phyloP scores from a whole-genome alignment of 2,113 vertebrate species.

The Dipodomys merriami region DNA sequence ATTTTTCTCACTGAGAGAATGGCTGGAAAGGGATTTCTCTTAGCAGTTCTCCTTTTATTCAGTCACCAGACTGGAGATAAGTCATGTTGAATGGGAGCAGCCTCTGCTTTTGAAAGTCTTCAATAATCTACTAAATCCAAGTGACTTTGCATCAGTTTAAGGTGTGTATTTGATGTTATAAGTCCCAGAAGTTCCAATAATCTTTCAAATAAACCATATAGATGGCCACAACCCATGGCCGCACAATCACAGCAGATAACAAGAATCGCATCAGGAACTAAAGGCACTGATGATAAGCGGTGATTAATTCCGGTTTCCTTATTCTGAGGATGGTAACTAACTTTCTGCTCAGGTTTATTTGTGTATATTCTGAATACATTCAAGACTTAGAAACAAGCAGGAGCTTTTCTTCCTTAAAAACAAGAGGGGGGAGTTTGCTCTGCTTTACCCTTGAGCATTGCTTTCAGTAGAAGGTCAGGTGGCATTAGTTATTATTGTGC shows the following conservation, averaged over 20 bases:
- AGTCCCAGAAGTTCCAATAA: background rate
- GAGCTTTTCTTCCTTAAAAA: constrained; percentile 47
- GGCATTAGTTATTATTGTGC: background rate
- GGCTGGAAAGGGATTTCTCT: background rate
- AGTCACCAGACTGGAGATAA: background rate
- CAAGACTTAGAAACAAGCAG: constrained; percentile 33
- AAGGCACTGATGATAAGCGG: constrained; percentile 46
- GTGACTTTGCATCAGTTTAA: constrained; percentile 25
- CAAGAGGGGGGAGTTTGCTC: background rate
- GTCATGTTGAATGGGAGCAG: background rate
- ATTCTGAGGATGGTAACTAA: constrained; percentile 6
- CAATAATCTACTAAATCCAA: constrained; percentile 46
- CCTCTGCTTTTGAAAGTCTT: constrained; percentile 24
- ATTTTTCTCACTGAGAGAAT: background rate
- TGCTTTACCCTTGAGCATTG: background rate
- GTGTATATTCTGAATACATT: background rate
- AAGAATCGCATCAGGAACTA: constrained; percentile 39
- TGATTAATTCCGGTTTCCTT: constrained; percentile 26
- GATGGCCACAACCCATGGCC: background rate
- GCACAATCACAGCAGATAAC: constrained; percentile 36
- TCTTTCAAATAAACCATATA: background rate
- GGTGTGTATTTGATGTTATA: background rate
- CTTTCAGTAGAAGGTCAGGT: background rate
- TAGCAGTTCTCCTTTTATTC: background rate
- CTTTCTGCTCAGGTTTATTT: background rate